phyloP scores from a whole-genome alignment of 1,140 invertebrate genomes.

The Dinoponera quadriceps region DNA sequence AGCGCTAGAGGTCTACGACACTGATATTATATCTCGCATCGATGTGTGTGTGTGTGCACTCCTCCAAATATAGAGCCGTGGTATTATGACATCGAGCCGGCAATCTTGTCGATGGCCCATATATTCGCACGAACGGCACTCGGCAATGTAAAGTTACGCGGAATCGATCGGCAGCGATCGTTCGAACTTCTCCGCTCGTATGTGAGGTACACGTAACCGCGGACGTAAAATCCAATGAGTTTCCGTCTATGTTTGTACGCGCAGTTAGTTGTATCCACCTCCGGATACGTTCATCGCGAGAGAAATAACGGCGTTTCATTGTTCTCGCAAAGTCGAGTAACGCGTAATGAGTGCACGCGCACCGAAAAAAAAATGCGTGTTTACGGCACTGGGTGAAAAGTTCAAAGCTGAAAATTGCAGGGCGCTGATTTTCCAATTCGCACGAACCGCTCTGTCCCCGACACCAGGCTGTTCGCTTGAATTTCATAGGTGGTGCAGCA shows the following conservation, averaged over 20 bases:
- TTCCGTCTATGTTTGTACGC: constrained; percentile 6
- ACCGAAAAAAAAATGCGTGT: not conserved
- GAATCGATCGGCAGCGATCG: constrained; percentile 38
- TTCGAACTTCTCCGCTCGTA: not conserved
- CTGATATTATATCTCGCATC: constrained; percentile 2
- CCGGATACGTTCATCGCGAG: not conserved
- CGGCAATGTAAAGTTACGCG: constrained; percentile 34
- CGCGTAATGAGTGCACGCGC: not conserved
- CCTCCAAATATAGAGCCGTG: constrained; percentile 39
- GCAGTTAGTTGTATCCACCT: not conserved
- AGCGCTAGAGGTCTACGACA: constrained; percentile 22
- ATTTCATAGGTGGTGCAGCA: not conserved
- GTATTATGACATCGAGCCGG: constrained; percentile 43
- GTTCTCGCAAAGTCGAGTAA: constrained; percentile 4
- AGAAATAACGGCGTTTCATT: constrained; percentile 3
- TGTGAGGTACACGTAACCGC: not conserved
- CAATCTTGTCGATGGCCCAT: constrained; percentile 41
- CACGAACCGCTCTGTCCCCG: not conserved
- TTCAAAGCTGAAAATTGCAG: not conserved
- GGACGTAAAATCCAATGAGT: constrained; percentile 8
- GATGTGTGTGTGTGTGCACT: not conserved
- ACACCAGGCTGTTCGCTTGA: not conserved
- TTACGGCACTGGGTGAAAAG: not conserved
- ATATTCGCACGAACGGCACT: constrained; percentile 22
- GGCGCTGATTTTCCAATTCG: constrained; percentile 2